Evolutionary conservation across 2,797 vertebrate genomes (phyloP), one percentile per base, ranked within the genome.

Genomic region (Megaceryle alcyon): DNA sequence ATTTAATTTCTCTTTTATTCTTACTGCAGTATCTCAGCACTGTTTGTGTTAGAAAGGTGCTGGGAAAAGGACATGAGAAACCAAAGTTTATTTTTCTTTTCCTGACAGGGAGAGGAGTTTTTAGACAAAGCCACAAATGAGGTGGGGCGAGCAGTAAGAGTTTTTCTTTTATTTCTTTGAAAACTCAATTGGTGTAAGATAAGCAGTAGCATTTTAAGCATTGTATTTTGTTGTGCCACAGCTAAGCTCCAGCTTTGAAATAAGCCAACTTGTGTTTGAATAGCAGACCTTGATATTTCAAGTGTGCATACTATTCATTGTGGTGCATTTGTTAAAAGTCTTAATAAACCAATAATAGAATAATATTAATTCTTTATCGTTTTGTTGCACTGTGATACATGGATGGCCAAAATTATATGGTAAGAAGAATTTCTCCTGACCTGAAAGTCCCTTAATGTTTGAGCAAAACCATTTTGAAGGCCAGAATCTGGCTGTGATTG

Each of bases 81-180:
- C 5, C 6, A 13, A 41, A 72, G 35, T 28, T 85, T 46, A 25
- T 37, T 80, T 86, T 77, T 51, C 4, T 11, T 63, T 82, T 77
- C 21, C 18, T 17, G 4, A 6, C 1, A 44, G 19, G 14, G 10
- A 65, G 6, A 13, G 81, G 66, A 33, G 8, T 9, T 75, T 90
- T 71, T 56, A 81, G 29, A 39, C 28, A 90, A 71, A 88, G 13
- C 10, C 20, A 41, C 10, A 37, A 31, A 57, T 29, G 2, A 16
- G 2, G 5, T 39, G 13, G 6, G 3, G 2, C 14, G 66, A 85
- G 4, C 1, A 33, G 57, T 17, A 61, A 61, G 1, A 21, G 9
- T 4, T 1, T 61, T 35, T 29, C 4, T 18, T 63, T 71, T 35
- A 35, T 49, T 25, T 29, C 3, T 70, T 59, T 86, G 20, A 63